Evolutionary conservation across 1,140 invertebrate species (phyloP), one percentile per base, ranked within the genome.

Genomic region (Euura lappo): DNA sequence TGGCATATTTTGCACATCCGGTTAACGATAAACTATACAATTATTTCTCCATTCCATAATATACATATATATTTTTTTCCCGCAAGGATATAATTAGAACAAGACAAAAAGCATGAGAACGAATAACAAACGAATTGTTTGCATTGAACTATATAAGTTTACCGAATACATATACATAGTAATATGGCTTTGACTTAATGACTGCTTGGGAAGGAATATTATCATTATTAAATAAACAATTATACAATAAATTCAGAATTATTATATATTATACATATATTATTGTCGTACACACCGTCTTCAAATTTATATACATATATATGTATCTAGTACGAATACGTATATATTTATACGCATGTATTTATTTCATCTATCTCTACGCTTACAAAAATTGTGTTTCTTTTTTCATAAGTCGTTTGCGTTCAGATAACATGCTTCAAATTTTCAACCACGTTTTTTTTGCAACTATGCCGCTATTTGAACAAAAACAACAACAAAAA

Each of bases 141-240:
- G 28, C 13, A 60, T 60, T 60, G 51, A 60, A 60, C 4, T 7
- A 44, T 28, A 28, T 28, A 28, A 68, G 44, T 68, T 68, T 68
- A 44, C 44, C 66, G 66, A 68, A 44, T 44, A 44, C 8, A 44
- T 28, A 28, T 1, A 28, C 28, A 28, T 28, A 28, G 28, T 28
- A 68, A 4, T 44, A 68, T 4, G 66, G 8, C 44, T 68, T 44
- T 10, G 28, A 68, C 44, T 68, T 68, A 68, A 68, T 68, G 66
- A 68, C 66, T 68, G 66, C 66, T 68, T 68, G 66, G 66, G 66
- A 68, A 68, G 66, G 66, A 68, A 68, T 68, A 68, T 68, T 68
- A 68, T 68, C 11, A 68, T 68, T 68, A 68, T 28, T 0, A 44
- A 68, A 28, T 68, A 68, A 68, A 68, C 66, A 44, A 68, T 68